Evolutionary conservation across 2,113 vertebrate species (phyloP), one percentile per base, ranked within the genome.

Genomic region (Naja naja): DNA sequence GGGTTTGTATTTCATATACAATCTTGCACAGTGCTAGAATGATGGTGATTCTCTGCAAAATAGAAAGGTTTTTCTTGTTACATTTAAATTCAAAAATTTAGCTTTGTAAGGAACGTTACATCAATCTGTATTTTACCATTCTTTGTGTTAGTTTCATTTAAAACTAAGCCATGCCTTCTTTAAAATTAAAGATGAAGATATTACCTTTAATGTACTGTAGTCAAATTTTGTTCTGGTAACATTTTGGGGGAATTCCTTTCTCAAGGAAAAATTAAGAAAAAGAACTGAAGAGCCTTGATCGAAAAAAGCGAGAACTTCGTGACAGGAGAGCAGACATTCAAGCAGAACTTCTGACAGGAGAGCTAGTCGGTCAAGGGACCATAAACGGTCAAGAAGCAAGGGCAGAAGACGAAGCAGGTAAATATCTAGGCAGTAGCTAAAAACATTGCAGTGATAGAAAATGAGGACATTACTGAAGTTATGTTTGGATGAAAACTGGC

Each of bases 401-500:
- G 99, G 99, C 30, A 98, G 98, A 94, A 98, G 98, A 95, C 98
- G 99, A 94, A 99, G 99, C 99, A 99, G 99, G 99, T 99, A 95
- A 0, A 5, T 25, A 39, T 16, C 58, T 3, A 89, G 39, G 45
- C 16, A 25, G 85, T 23, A 94, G 88, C 0, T 1, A 56, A 56
- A 43, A 91, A 58, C 5, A 2, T 87, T 16, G 7, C 85, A 81
- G 5, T 45, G 2, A 52, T 43, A 64, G 43, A 49, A 60, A 60
- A 52, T 58, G 30, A 92, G n/a, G n/a, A 85, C 43, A 45, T 20
- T 25, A 53, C 27, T 87, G 43, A 52, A 43, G 10, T 49, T 87
- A 30, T 87, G 10, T 25, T 45, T 74, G 12, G 53, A 9, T 30
- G 45, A 45, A 91, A 74, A 25, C 39, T 60, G 25, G 8, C 1